Evolutionary conservation across 2,888 invertebrate species (phyloP).

Genomic region (Amphipoea oculea): DNA sequence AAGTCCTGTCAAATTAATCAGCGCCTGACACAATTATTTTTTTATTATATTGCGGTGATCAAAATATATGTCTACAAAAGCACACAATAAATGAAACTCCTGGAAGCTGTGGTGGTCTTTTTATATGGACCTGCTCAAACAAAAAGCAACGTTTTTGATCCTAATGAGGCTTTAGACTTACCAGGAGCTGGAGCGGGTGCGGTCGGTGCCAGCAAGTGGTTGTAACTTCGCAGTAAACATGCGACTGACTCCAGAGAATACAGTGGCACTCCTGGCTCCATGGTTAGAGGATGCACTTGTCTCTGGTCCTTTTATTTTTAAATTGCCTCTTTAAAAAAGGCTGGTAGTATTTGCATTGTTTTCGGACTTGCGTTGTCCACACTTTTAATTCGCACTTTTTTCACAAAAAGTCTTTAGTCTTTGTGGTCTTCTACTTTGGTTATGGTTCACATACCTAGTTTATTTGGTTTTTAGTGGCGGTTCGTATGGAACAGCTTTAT

Average conservation of each 20-base stretch:
- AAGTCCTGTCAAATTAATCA: no score
- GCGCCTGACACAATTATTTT: no score
- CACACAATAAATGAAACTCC: no score
- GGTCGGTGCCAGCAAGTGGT: slow-evolving; percentile 90
- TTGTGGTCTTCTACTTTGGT: background rate
- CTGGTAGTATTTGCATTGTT: slow-evolving; percentile 12
- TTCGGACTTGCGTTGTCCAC: background rate
- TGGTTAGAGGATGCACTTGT: slow-evolving; percentile 31
- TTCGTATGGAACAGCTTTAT: background rate
- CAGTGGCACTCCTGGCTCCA: slow-evolving; percentile 75
- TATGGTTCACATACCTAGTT: background rate
- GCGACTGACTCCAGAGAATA: slow-evolving; percentile 77
- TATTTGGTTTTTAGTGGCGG: background rate
- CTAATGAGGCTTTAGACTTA: slow-evolving; percentile 69
- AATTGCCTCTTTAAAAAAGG: background rate
- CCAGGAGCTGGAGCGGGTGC: slow-evolving; percentile 80
- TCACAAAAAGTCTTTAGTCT: background rate
- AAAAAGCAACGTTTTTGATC: background rate
- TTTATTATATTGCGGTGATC: no score
- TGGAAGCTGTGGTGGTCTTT: background rate
- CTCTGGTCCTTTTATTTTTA: background rate
- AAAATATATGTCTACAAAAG: no score
- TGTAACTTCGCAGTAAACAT: slow-evolving; percentile 91
- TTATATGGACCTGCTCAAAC: background rate
- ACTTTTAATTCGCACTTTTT: background rate